Base-by-base conservation (phyloP, 2,888 invertebrate species). In the Crepidodera aurea region DNA sequence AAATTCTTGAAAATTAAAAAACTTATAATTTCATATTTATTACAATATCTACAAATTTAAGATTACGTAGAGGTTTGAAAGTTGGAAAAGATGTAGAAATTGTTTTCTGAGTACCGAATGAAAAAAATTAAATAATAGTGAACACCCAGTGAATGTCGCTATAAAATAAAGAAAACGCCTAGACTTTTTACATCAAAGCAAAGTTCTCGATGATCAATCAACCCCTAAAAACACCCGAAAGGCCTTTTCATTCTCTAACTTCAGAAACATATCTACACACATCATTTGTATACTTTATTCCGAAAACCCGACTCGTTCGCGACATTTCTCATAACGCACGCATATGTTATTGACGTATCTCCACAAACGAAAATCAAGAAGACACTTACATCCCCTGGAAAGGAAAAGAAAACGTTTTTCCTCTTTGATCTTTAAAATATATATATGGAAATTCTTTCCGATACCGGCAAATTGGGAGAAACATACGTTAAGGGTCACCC, bases 391-490 rank as follows among this genome's bases (percentile, higher is more conserved):
- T 5, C 10, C n/a, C n/a, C n/a, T n/a, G n/a, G n/a, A n/a, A n/a
- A n/a, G n/a, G n/a, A n/a, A n/a, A n/a, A n/a, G n/a, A 42, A 42
- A 54, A 54, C 54, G 40, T 25, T 42, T 42, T 42, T 22, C 22
- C n/a, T 27, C 54, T 54, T 54, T 54, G 54, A 54, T 54, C 18
- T 54, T 42, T 15, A n/a, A 27, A 19, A 40, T n/a, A n/a, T n/a
- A 42, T 54, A 40, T 42, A 54, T 40, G 29, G 54, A 54, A 54
- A 40, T 40, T 42, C 54, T 54, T 40, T 54, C 25, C 27, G n/a
- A 54, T 42, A 40, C 2, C 37, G 22, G 54, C n/a, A 54, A 25
- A 54, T 51, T 51, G 51, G 15, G 18, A 22, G 18, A 42, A 37
- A 16, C 16, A 48, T 48, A 16, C 16, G 7, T 48, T 29, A 8